A percentile compares a stretch with the other conserved stretches of the same genome.
Conservation (phyloP, 2,113 vertebrate species). For the Mus pahari region DNA sequence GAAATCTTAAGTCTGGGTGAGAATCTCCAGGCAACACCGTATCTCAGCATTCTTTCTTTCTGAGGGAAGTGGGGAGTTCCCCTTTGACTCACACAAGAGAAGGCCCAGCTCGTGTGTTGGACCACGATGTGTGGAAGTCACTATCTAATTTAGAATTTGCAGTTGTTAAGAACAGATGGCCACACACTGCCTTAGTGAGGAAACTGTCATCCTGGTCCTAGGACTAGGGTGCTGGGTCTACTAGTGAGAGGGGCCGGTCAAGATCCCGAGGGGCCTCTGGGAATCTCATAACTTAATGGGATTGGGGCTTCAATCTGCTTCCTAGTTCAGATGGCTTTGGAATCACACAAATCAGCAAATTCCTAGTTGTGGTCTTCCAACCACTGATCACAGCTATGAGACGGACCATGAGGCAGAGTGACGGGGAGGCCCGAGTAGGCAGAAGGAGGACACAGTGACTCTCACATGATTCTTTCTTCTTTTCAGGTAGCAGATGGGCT, state of each 20-base stretch:
- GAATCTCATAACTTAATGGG: neutral
- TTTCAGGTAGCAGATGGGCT: neutral
- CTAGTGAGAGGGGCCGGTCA: neutral
- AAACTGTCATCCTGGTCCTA: neutral
- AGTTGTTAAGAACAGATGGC: slow-evolving; percentile 51
- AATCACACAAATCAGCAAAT: slow-evolving; percentile 63
- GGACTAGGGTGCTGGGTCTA: neutral
- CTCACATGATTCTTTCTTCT: slow-evolving; percentile 60
- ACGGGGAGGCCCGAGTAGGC: slow-evolving; percentile 44
- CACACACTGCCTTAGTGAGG: neutral
- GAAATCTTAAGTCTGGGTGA: neutral
- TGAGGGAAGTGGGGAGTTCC: slow-evolving; percentile 39
- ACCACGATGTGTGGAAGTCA: neutral
- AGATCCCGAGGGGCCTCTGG: neutral
- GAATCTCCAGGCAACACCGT: slow-evolving; percentile 33
- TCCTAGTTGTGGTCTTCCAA: slow-evolving; percentile 69
- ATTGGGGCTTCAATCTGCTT: slow-evolving; percentile 17
- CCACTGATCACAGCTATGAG: slow-evolving; percentile 62
- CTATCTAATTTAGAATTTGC: slow-evolving; percentile 65
- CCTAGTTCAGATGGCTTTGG: slow-evolving; percentile 52
- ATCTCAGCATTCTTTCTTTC: neutral
- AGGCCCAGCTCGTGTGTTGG: slow-evolving; percentile 68
- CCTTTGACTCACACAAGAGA: slow-evolving; percentile 56
- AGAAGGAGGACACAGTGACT: neutral
- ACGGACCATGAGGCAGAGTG: slow-evolving; percentile 49